A percentile compares a stretch with the other conserved stretches of the same genome.
phyloP scores from a whole-genome alignment of 2,797 vertebrate species.

The Sebastes variabilis region DNA sequence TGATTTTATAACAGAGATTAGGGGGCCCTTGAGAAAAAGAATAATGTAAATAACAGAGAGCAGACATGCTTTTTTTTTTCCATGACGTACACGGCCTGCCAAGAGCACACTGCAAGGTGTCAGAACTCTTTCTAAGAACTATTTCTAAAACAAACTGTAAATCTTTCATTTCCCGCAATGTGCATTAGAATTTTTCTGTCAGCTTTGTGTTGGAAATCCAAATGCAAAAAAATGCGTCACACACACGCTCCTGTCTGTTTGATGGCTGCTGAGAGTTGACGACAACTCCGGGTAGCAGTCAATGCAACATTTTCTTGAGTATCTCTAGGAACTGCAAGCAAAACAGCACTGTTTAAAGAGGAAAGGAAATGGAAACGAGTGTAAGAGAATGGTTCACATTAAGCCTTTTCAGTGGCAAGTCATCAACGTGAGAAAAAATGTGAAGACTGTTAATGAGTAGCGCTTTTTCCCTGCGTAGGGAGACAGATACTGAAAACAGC shows the following conservation, averaged over 20 bases:
- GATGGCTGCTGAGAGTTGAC: background rate
- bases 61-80: slow-evolving; percentile 65
- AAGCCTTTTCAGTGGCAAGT: slow-evolving; percentile 10
- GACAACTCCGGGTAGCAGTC: background rate
- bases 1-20: slow-evolving; percentile 56
- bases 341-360: slow-evolving; percentile 13
- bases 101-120: slow-evolving; percentile 42
- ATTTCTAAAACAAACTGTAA: slow-evolving; percentile 53
- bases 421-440: slow-evolving; percentile 10
- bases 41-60: slow-evolving; percentile 71
- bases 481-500: background rate
- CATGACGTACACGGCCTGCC: slow-evolving; percentile 52
- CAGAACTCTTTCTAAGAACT: slow-evolving; percentile 11
- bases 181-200: background rate
- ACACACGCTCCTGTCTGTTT: slow-evolving; percentile 6
- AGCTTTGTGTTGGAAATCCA: background rate
- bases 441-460: slow-evolving; percentile 22
- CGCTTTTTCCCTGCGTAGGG: background rate
- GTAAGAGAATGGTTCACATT: slow-evolving; percentile 17
- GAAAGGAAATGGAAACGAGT: slow-evolving; percentile 35
- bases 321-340: slow-evolving; percentile 28
- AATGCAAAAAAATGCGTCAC: background rate
- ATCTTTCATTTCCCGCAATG: slow-evolving; percentile 12
- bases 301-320: background rate
- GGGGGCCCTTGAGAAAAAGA: slow-evolving; percentile 48